Conservation (phyloP, 2,113 vertebrate genomes). For the Datnioides undecimradiatus region DNA sequence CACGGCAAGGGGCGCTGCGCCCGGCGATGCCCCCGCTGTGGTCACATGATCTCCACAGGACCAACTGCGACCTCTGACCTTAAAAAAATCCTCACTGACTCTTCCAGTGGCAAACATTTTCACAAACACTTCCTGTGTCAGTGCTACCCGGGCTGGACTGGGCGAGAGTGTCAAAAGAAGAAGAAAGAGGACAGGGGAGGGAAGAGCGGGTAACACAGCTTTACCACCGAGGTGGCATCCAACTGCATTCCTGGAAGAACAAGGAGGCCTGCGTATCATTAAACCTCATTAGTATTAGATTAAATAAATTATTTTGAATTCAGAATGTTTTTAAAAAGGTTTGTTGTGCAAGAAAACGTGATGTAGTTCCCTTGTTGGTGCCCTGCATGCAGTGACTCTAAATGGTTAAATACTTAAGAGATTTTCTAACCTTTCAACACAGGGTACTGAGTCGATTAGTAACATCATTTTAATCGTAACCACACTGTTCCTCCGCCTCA, state of each 20-base stretch:
- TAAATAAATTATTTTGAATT: background rate
- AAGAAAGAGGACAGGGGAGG: background rate
- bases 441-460: no score
- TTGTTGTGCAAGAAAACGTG: no score
- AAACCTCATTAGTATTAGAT: background rate
- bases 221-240: background rate
- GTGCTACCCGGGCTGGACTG: slow-evolving; percentile 88
- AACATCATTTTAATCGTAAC: no score
- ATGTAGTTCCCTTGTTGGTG: no score
- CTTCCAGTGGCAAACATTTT: slow-evolving; percentile 12
- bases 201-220: background rate
- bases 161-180: slow-evolving; percentile 75
- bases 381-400: no score
- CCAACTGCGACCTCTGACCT: slow-evolving; percentile 7
- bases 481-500: no score
- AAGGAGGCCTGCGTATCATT: background rate
- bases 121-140: slow-evolving; percentile 82
- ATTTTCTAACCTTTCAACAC: no score
- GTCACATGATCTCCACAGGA: slow-evolving; percentile 66
- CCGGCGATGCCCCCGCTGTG: slow-evolving; percentile 69
- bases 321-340: background rate
- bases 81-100: background rate
- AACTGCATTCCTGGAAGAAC: no score
- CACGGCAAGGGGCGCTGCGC: slow-evolving; percentile 86
- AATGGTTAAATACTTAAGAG: no score